Conservation (phyloP, 1,140 invertebrate species). For the Drosophila nigromelanica region DNA sequence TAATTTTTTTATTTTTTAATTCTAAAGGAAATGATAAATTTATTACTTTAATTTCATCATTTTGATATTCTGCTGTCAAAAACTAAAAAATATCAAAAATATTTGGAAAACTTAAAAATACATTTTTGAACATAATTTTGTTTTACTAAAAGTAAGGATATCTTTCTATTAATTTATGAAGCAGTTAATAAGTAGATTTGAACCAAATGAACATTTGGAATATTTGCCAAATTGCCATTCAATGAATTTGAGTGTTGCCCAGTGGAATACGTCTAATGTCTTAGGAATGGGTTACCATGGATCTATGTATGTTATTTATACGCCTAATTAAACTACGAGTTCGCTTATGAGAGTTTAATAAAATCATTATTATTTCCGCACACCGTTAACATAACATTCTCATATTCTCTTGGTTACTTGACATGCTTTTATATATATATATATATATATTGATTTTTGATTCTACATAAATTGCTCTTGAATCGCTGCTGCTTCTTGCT, state of each 20-base stretch:
- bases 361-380: slow-evolving; percentile 33
- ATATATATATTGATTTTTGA: slow-evolving; percentile 13
- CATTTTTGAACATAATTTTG: too few species aligned
- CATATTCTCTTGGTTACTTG: slow-evolving; percentile 18
- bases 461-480: slow-evolving; percentile 59
- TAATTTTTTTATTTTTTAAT: too few species aligned
- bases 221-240: too few species aligned
- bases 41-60: too few species aligned
- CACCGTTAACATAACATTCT: slow-evolving; percentile 42
- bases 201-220: too few species aligned
- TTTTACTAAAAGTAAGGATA: too few species aligned
- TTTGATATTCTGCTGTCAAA: too few species aligned
- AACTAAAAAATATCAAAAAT: too few species aligned
- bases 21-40: too few species aligned
- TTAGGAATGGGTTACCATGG: slow-evolving; percentile 48
- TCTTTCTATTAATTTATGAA: too few species aligned
- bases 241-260: neutral
- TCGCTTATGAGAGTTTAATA: slow-evolving; percentile 45
- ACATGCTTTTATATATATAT: neutral
- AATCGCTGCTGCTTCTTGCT: slow-evolving; percentile 7
- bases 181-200: too few species aligned
- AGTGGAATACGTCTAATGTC: slow-evolving; percentile 11
- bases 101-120: too few species aligned
- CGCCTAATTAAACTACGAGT: slow-evolving; percentile 30
- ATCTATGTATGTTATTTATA: slow-evolving; percentile 34